Percentiles rank a stretch among this genome's conserved stretches.
These are phyloP conservation scores for Drosophila anceps DNA, from an alignment of 2,888 invertebrate genomes.

Conservation along the genomic window DNA sequence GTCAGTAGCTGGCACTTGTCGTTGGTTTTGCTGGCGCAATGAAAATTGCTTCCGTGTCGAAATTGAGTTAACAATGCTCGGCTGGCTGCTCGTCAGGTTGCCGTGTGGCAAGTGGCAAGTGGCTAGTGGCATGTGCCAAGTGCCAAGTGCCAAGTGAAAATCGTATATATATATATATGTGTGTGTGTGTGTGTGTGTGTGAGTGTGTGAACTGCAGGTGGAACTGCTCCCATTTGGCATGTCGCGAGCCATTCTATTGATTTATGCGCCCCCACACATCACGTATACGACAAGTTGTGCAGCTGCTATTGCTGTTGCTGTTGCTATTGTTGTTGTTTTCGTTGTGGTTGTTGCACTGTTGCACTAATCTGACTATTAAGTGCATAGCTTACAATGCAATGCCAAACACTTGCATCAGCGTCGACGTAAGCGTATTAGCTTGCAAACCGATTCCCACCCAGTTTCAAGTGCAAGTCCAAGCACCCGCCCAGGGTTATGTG, in stretches of 20 bases:
- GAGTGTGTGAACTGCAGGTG: constrained; percentile 22
- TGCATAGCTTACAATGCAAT: constrained; percentile 73
- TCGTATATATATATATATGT: not conserved
- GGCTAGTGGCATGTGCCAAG: constrained; percentile 3
- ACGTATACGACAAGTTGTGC: constrained; percentile 54
- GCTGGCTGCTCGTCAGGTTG: constrained; percentile 38
- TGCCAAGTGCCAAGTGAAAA: constrained; percentile 7
- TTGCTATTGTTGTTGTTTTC: constrained; percentile 4
- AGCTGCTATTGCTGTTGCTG: constrained; percentile 14
- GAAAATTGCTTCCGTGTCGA: constrained; percentile 77
- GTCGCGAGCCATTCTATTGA: constrained; percentile 62
- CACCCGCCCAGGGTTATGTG: constrained; percentile 16
- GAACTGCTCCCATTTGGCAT: constrained; percentile 48
- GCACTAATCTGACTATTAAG: constrained; percentile 69
- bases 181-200: not conserved
- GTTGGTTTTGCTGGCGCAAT: constrained; percentile 51
- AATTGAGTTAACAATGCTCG: constrained; percentile 75
- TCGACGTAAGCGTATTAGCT: constrained; percentile 73
- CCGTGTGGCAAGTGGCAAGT: constrained; percentile 5
- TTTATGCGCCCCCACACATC: constrained; percentile 64
- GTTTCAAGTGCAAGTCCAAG: constrained; percentile 57
- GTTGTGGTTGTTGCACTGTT: constrained; percentile 19
- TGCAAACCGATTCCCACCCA: constrained; percentile 22
- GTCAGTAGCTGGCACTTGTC: constrained; percentile 49
- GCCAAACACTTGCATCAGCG: constrained; percentile 64